Evolutionary conservation across 2,797 vertebrate species (phyloP).

Genomic region (Fundulus diaphanus): DNA sequence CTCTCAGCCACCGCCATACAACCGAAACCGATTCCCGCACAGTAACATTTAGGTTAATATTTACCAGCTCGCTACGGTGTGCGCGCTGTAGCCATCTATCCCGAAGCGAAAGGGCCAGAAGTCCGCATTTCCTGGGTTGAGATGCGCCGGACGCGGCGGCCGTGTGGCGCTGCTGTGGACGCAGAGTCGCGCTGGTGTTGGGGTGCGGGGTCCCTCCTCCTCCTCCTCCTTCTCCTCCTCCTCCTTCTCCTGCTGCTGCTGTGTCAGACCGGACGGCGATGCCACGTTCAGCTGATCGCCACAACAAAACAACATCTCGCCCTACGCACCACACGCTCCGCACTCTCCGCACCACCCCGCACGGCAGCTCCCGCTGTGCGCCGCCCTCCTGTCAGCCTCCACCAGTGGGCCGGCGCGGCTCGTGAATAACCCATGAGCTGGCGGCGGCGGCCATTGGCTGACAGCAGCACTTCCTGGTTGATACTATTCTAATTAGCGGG

Average conservation of each 20-base stretch:
- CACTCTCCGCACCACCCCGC: slow-evolving; percentile 73
- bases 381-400: slow-evolving; percentile 70
- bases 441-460: slow-evolving; percentile 46
- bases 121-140: slow-evolving; percentile 80
- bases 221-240: slow-evolving; percentile 56
- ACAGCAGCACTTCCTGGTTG: slow-evolving; percentile 43
- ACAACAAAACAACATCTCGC: slow-evolving; percentile 83
- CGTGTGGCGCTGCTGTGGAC: slow-evolving; percentile 39
- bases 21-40: slow-evolving; percentile 15
- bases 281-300: slow-evolving; percentile 80
- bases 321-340: slow-evolving; percentile 68
- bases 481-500: slow-evolving; percentile 53
- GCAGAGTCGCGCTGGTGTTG: slow-evolving; percentile 30
- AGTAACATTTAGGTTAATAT: slow-evolving; percentile 36
- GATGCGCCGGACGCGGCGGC: slow-evolving; percentile 49
- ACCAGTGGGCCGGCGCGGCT: slow-evolving; percentile 59
- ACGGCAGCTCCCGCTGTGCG: slow-evolving; percentile 59
- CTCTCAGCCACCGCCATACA: not conserved
- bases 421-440: slow-evolving; percentile 57
- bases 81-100: slow-evolving; percentile 72
- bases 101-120: slow-evolving; percentile 64
- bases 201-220: slow-evolving; percentile 62
- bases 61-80: slow-evolving; percentile 69
- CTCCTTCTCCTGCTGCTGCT: slow-evolving; percentile 8
- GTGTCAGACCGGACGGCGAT: slow-evolving; percentile 76